Percentiles rank a stretch among this genome's conserved stretches.
phyloP scores from a whole-genome alignment of 2,113 vertebrate genomes.

The Corythoichthys haematopterus region DNA sequence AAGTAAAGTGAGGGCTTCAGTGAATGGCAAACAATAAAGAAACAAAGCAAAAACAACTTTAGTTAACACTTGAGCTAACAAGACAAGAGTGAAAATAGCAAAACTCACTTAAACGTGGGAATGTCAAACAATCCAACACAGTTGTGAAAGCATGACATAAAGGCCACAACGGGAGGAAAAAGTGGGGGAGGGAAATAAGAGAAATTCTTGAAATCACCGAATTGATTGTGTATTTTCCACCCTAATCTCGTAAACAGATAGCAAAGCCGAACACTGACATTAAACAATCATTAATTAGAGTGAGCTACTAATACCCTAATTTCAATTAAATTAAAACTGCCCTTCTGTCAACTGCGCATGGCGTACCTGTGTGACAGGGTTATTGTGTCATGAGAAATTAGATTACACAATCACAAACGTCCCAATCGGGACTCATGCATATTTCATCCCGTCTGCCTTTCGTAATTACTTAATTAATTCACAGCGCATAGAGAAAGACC shows the following conservation, averaged over 20 bases:
- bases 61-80: neutral
- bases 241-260: conserved; percentile 54
- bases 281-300: conserved; percentile 64
- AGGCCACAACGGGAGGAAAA: too few species aligned
- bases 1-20: conserved; percentile 8
- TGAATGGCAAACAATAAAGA: conserved; percentile 22
- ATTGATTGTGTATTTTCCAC: conserved; percentile 11
- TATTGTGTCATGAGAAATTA: conserved; percentile 59
- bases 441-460: conserved; percentile 67
- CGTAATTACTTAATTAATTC: conserved; percentile 82
- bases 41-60: conserved; percentile 12
- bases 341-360: conserved; percentile 33
- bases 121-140: too few species aligned
- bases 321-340: conserved; percentile 67
- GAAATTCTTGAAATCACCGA: neutral
- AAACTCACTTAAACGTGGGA: too few species aligned
- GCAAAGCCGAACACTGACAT: conserved; percentile 63
- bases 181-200: too few species aligned
- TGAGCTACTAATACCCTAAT: conserved; percentile 65
- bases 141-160: too few species aligned
- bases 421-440: conserved; percentile 74
- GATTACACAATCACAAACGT: conserved; percentile 76
- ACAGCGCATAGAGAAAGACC: conserved; percentile 63
- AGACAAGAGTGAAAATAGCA: conserved; percentile 15
- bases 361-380: conserved; percentile 55